Conservation (phyloP, 1,140 invertebrate species). For the Plutomurus gul region DNA sequence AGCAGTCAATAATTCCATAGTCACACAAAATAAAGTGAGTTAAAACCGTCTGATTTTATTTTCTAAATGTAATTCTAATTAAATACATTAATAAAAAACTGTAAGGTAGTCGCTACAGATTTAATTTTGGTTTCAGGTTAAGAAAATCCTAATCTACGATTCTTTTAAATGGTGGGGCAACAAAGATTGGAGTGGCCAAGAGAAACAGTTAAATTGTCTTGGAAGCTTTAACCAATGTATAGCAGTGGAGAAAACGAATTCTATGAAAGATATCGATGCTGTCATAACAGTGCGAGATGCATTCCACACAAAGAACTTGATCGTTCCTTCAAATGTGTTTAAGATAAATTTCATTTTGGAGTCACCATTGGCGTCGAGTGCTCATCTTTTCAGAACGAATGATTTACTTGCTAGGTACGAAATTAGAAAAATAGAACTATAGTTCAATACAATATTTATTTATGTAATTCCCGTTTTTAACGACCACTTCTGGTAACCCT, state of each 20-base stretch:
- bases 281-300: neutral
- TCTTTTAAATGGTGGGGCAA: conserved; percentile 24
- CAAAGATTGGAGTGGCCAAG: neutral
- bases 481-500: too few relatives aligned
- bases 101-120: too few relatives aligned
- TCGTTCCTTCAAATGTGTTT: neutral
- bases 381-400: neutral
- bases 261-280: neutral
- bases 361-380: conserved; percentile 12
- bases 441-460: too few relatives aligned
- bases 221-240: conserved; percentile 5
- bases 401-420: conserved; percentile 14
- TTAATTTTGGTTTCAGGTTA: neutral
- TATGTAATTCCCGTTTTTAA: too few relatives aligned
- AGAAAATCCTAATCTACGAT: conserved; percentile 21
- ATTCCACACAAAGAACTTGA: neutral
- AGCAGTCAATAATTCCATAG: neutral
- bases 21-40: neutral
- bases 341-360: conserved; percentile 28
- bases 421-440: too few relatives aligned
- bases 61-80: too few relatives aligned
- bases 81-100: too few relatives aligned
- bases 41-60: neutral
- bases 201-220: neutral
- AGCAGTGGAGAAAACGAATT: neutral